Conservation (phyloP, 2,888 invertebrate species). For the Dynastes maya region DNA sequence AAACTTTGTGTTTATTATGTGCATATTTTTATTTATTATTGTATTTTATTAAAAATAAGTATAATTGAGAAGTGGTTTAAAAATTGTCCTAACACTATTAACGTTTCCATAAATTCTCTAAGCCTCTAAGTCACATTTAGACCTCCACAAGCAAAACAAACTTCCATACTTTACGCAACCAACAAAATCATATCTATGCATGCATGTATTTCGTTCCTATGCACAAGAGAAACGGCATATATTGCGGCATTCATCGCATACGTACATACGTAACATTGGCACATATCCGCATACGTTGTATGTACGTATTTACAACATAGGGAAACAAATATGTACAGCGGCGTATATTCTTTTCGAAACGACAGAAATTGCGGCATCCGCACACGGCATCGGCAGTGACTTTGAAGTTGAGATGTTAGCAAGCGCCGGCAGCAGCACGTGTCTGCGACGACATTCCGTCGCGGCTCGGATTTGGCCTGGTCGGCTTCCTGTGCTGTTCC, state of each 20-base stretch:
- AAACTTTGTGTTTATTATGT: no score
- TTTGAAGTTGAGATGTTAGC: constrained; percentile 50
- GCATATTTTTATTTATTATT: no score
- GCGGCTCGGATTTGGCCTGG: constrained; percentile 23
- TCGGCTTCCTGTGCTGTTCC: constrained; percentile 1
- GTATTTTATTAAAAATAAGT: no score
- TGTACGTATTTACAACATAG: neutral
- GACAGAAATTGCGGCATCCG: constrained; percentile 6
- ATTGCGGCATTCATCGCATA: neutral
- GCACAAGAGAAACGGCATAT: neutral
- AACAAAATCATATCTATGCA: no score
- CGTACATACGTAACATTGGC: neutral
- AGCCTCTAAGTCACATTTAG: no score
- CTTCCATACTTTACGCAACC: no score
- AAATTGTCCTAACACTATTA: no score
- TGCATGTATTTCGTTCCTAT: no score
- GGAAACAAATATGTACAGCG: constrained; percentile 7
- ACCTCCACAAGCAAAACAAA: no score
- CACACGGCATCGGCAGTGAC: constrained; percentile 22
- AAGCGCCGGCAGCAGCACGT: constrained; percentile 26
- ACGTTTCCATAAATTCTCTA: no score
- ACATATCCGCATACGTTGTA: neutral
- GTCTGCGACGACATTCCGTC: constrained; percentile 36
- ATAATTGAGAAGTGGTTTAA: no score
- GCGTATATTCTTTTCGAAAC: constrained; percentile 19